These are phyloP conservation scores for mouse (Mus musculus) DNA, from an alignment of 2,113 vertebrate genomes.

Conservation along the genomic window DNA sequence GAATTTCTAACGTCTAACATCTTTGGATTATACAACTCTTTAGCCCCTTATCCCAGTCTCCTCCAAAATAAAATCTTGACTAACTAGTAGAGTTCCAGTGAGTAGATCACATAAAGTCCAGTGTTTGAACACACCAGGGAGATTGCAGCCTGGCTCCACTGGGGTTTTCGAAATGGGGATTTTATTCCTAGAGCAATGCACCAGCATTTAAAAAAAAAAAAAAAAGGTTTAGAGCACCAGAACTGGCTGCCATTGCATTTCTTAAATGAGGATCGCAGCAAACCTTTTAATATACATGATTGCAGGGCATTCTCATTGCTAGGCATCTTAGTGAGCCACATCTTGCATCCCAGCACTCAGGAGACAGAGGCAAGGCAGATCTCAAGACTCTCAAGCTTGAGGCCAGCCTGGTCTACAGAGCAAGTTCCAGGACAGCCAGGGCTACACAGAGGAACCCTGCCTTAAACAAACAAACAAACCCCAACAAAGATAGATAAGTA, in stretches of 20 bases:
- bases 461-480: neutral
- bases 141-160: neutral
- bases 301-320: neutral
- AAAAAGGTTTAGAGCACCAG: neutral
- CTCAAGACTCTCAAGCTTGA: neutral
- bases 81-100: neutral
- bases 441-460: neutral
- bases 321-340: neutral
- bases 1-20: neutral
- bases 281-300: constrained; percentile 15
- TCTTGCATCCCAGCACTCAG: neutral
- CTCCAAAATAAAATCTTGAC: neutral
- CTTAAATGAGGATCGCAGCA: neutral
- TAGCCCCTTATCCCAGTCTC: neutral
- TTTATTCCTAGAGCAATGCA: constrained; percentile 46
- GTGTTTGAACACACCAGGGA: neutral
- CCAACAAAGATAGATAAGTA: neutral
- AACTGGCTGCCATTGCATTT: neutral
- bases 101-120: neutral
- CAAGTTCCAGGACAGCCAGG: neutral
- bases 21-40: neutral
- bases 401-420: neutral
- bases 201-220: neutral
- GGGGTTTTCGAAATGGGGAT: neutral
- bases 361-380: neutral